phyloP scores from a whole-genome alignment of 2,797 vertebrate species.

The Manis javanica region DNA sequence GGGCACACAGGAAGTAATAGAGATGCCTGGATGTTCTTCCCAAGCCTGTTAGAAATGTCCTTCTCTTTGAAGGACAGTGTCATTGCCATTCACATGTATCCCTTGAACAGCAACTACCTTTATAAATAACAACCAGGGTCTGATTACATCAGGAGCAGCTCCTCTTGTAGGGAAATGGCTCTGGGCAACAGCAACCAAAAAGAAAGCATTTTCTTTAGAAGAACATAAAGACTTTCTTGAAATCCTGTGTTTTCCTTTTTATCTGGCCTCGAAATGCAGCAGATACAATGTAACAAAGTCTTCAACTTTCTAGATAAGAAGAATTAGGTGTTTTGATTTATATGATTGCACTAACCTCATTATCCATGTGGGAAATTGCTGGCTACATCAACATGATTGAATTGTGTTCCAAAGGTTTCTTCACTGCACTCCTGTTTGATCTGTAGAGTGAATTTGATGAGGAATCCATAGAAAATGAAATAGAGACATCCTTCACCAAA shows the following conservation, averaged over 20 bases:
- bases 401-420: conserved; percentile 40
- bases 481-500: conserved; percentile 59
- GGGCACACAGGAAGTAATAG: neutral
- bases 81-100: neutral
- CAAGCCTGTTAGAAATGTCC: neutral
- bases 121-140: neutral
- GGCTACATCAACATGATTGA: conserved; percentile 70
- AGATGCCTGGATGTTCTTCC: neutral
- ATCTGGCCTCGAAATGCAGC: conserved; percentile 20
- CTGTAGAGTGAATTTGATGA: conserved; percentile 59
- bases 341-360: conserved; percentile 47
- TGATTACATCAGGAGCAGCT: neutral
- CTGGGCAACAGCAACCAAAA: neutral
- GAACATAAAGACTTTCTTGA: neutral
- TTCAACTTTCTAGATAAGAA: conserved; percentile 56
- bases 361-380: conserved; percentile 56
- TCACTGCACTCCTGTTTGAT: conserved; percentile 58
- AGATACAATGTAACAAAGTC: conserved; percentile 35
- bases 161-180: neutral
- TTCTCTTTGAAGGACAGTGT: neutral
- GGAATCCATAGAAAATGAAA: conserved; percentile 73
- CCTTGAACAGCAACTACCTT: neutral
- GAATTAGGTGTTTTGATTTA: conserved; percentile 64
- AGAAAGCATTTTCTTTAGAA: neutral
- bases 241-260: conserved; percentile 36